Base-by-base conservation (phyloP, 2,888 invertebrate species). In the Meteorus colon region DNA sequence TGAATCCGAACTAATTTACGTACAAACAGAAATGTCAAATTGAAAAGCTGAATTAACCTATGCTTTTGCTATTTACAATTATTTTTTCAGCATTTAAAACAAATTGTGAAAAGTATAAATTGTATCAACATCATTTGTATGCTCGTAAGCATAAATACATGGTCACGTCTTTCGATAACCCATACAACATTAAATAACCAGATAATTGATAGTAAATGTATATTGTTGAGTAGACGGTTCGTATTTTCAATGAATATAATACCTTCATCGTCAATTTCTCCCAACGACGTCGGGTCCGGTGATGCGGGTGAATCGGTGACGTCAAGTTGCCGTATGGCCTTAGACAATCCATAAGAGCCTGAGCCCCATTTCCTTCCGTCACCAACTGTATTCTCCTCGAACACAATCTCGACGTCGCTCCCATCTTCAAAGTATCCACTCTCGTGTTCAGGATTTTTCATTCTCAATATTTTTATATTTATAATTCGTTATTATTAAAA, bases 351-450 rank as follows among this genome's bases (percentile, higher is more conserved):
- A 79, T 78, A 81, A 51, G 82, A 82, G 14, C 81, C 81, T 34
- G 82, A 81, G 24, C 81, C 82, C 79, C 82, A 82, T 77, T 78
- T 80, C 59, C 67, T 76, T 12, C 78, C 81, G 60, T 82, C 81
- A 29, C 66, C 74, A 62, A 76, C 59, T 5, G 73, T 48, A 75
- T 79, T 78, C 69, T 86, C 85, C 71, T 86, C 86, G 62, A 74
- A 79, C 78, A 74, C 72, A 34, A 80, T 82, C 73, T 86, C 86
- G n/a, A 85, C 80, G 74, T 86, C 86, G 86, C 92, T 92, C 88
- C 93, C 94, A 83, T 94, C 95, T 90, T 95, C 95, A 92, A 95
- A 96, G 89, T 95, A 96, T 80, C 95, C 95, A 89, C 95, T 95
- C 91, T 96, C 96, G 92, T 95, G 94, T 83, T 94, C 94, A 82